Conservation (phyloP, 2,888 invertebrate species). For the Andrena dorsata region DNA sequence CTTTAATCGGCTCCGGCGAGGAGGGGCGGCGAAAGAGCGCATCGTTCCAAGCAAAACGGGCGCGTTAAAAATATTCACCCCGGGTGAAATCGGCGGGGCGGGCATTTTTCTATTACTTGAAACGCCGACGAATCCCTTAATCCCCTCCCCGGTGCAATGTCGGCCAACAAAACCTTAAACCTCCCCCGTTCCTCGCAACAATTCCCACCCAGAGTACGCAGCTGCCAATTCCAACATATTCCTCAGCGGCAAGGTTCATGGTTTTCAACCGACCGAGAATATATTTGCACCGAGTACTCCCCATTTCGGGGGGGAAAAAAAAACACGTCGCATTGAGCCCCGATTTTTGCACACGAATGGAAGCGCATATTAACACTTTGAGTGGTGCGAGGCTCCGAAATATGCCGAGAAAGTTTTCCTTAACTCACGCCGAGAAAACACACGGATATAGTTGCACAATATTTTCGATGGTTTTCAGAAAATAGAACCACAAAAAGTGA, state of each 20-base stretch:
- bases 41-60: not conserved
- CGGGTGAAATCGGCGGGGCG: not conserved
- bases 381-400: not conserved
- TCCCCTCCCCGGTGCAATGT: constrained; percentile 29
- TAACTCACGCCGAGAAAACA: no score
- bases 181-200: constrained; percentile 27
- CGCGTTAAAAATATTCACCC: constrained; percentile 27
- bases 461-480: no score
- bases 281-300: not conserved
- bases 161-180: constrained; percentile 39
- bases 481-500: no score
- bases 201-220: constrained; percentile 37
- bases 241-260: not conserved
- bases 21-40: not conserved
- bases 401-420: no score
- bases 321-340: not conserved
- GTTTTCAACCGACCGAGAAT: not conserved
- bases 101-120: constrained; percentile 31
- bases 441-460: no score
- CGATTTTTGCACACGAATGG: not conserved
- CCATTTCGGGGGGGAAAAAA: no score
- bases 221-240: constrained; percentile 25
- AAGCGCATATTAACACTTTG: not conserved
- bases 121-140: constrained; percentile 44
- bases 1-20: constrained; percentile 11